A percentile compares a stretch with the other conserved stretches of the same genome.
Evolutionary conservation across 2,888 invertebrate genomes (phyloP).

Genomic region (Volucella inanis): DNA sequence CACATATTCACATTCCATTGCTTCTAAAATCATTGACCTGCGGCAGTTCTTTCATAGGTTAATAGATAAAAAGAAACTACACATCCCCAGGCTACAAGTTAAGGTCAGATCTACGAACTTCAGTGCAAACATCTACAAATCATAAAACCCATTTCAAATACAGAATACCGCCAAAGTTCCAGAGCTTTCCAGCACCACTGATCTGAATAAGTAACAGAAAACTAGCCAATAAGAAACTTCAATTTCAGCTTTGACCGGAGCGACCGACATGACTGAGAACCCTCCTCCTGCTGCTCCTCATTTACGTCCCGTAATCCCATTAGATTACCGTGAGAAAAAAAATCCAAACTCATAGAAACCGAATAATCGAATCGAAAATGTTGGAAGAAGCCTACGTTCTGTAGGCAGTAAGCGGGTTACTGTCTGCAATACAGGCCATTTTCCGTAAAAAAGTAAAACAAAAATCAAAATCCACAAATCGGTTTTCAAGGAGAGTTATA

Average conservation of each 20-base stretch:
- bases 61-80: slow-evolving; percentile 36
- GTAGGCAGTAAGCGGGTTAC: too few relatives aligned
- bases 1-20: neutral
- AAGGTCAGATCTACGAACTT: slow-evolving; percentile 27
- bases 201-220: slow-evolving; percentile 23
- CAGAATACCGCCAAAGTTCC: too few relatives aligned
- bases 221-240: slow-evolving; percentile 6
- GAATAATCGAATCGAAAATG: slow-evolving; percentile 34
- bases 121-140: slow-evolving; percentile 44
- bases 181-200: too few relatives aligned
- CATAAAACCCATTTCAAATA: neutral
- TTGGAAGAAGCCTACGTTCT: slow-evolving; percentile 30
- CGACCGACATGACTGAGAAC: neutral
- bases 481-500: neutral
- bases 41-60: slow-evolving; percentile 23
- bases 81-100: slow-evolving; percentile 7
- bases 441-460: slow-evolving; percentile 3
- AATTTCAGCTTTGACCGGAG: slow-evolving; percentile 28
- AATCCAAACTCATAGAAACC: slow-evolving; percentile 5
- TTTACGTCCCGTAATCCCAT: neutral
- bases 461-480: neutral
- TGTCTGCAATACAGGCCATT: slow-evolving; percentile 3
- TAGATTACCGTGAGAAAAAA: slow-evolving; percentile 7
- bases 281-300: neutral
- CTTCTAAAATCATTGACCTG: slow-evolving; percentile 36